Evolutionary conservation across 2,113 vertebrate species (phyloP), one percentile per base, ranked within the genome.

Genomic region (Regulus satrapa): DNA sequence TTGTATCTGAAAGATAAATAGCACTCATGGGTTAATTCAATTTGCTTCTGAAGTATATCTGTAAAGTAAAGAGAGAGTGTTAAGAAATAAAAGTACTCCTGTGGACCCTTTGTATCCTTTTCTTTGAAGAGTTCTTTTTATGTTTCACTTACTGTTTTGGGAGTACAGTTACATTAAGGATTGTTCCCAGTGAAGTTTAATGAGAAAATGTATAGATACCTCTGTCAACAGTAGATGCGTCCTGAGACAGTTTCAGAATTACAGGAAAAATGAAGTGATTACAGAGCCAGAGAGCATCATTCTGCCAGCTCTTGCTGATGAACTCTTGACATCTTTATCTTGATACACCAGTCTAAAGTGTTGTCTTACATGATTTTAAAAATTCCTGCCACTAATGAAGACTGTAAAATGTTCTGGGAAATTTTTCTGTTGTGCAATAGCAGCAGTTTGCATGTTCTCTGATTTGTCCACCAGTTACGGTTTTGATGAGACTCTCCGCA

Each of bases 31-130:
- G 54, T 89, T 88, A 91, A 82, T 79, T 88, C 71, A 76, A 12
- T 93, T 79, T 88, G 45, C 54, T 86, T 92, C 59, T 74, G 72
- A 91, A 95, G 63, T 36, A 28, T 55, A 10, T 85, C 61, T 78
- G 29, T 91, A 81, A 84, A 4, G 5, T 69, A 74, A 89, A 90
- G 62, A 79, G 64, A 75, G 46, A 55, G 10, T 49, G 26, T 49
- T 91, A 64, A 78, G 69, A 78, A 95, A 49, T 87, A 80, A 78
- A 87, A 87, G 78, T 81, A 46, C 73, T 82, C 62, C 25, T 61
- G 71, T 94, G 75, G 29, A 71, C 54, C 56, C 36, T 94, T 91
- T 49, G 71, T 85, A 31, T 69, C n/a, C 20, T 81, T 81, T 91
- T 64, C 86, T 91, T 74, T 74, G 20, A 38, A 56, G 64, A 71